Percentiles rank a stretch among this genome's conserved stretches.
Evolutionary conservation across 2,888 invertebrate genomes (phyloP).

Genomic region (Pterostichus madidus): DNA sequence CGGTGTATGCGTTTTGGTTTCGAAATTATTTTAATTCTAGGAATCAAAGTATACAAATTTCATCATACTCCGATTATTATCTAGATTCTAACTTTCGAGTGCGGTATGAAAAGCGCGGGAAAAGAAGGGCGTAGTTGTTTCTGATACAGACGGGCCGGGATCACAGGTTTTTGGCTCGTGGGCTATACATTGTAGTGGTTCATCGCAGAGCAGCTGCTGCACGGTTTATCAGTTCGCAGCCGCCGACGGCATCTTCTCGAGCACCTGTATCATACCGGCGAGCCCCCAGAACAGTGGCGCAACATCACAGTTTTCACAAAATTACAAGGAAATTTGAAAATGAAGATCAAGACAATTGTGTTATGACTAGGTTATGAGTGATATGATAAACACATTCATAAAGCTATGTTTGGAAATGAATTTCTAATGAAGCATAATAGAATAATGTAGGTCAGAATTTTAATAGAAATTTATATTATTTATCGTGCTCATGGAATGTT

Average conservation of each 20-base stretch:
- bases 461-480: no score
- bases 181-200: constrained; percentile 11
- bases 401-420: no score
- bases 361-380: no score
- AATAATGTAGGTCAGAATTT: no score
- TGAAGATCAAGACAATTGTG: no score
- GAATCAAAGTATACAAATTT: neutral
- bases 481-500: no score
- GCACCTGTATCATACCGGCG: constrained; percentile 10
- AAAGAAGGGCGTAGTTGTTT: neutral
- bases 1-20: no score
- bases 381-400: no score
- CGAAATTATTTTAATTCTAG: neutral
- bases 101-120: neutral
- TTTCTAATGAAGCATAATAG: no score
- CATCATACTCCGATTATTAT: neutral
- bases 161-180: constrained; percentile 33
- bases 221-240: neutral
- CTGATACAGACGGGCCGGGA: neutral
- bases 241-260: constrained; percentile 46
- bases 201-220: constrained; percentile 5
- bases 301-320: neutral
- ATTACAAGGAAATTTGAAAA: no score
- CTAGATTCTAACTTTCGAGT: neutral
- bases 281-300: neutral